Base-by-base conservation (phyloP, 2,888 invertebrate genomes). In the Baccha elongata region DNA sequence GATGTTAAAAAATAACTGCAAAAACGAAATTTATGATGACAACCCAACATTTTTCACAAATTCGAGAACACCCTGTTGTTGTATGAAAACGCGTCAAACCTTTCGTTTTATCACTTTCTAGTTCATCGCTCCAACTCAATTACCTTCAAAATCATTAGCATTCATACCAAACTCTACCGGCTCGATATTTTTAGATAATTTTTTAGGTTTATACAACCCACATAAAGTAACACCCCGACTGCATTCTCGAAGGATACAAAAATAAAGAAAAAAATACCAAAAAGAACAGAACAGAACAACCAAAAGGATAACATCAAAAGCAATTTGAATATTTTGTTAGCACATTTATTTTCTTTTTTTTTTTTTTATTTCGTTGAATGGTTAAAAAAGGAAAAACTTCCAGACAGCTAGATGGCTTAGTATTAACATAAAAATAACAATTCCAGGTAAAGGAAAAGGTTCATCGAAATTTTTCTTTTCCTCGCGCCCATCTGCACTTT, bases 391-490 rank as follows among this genome's bases (percentile, higher is more conserved):
- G 23, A 40, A 40, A 17, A 26, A 48, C 26, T 44, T 44, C 5
- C 23, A 26, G 40, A 40, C n/a, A 29, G 42, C 60, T 44, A 72
- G 50, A 19, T n/a, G 23, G 32, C 44, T 42, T 26, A 15, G 15
- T 44, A 71, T 75, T 67, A 74, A 74, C 74, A 80, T 80, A 80
- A 80, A 80, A 74, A 74, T 80, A 74, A 69, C 80, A 35, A 74
- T 52, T 65, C 23, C 21, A 64, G 55, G 67, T 32, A 48, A 79
- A 62, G 40, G 53, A 37, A n/a, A 48, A 32, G 55, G 40, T 40
- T 40, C 37, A 23, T 40, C 6, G 15, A 55, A 48, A 53, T 13
- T 13, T 35, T 21, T 35, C 8, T 35, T 75, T 50, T 13, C 6
- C 32, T 19, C 23, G 23, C 6, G 26, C 23, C 44, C n/a, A 32